Base-by-base conservation (phyloP, 2,113 vertebrate genomes). In the Oreochromis niloticus region DNA sequence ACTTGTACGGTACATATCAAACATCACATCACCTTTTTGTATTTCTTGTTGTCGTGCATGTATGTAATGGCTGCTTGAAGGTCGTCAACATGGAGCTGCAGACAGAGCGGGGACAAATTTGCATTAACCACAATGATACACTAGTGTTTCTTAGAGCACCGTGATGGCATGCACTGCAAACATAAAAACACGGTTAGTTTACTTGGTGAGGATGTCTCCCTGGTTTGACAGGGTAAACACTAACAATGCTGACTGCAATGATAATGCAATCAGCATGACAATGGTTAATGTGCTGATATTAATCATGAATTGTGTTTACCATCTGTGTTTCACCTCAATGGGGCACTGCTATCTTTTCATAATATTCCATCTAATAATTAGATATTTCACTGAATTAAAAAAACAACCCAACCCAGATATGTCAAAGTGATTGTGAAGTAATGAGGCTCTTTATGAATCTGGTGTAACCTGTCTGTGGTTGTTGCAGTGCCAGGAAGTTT, bases 21-120 rank as follows among this genome's bases (percentile, higher is more conserved):
- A 22, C 7, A 11, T 78, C 71, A 75, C 16, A 0, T 48, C 46
- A 97, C 97, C 97, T 94, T 96, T 82, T 95, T 96, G 94, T 98
- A 99, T 90, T 95, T 99, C 59, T 97, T 98, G 78, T 99, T 97
- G 2, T 93, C 75, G 27, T 96, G 93, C 99, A 99, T 99, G 93
- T 97, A 98, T 22, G 24, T 94, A 85, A 99, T 98, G 81, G 99
- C 94, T 2, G 94, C 84, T 71, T 97, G 97, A 88, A 99, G 94
- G 85, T 99, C 97, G 19, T 97, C 86, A 4, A 97, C 97, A 0
- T 95, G 89, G 30, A 99, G 98, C 99, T 99, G 88, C 88, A 84
- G 95, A 96, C 82, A 95, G 88, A 91, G 7, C 46, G 32, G 27
- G 30, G 50, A 48, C n/a, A 54, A 48, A 17, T 17, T 12, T 16